Conservation (phyloP, 2,113 vertebrate genomes). For the Catharus minimus region DNA sequence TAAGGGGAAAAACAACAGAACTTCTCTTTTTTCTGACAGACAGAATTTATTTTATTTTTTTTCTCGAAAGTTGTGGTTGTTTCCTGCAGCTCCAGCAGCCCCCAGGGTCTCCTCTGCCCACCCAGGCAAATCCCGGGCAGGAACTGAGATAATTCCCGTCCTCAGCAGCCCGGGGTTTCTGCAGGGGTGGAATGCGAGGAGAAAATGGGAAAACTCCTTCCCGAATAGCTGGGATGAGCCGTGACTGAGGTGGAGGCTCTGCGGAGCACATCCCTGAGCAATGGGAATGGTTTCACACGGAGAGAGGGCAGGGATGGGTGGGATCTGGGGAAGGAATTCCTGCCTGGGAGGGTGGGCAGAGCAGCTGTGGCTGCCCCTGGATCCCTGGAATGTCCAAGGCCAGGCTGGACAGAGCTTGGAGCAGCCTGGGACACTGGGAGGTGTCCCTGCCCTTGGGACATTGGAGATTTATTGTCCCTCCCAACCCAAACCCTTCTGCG, state of each 20-base stretch:
- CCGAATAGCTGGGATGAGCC: fast-evolving
- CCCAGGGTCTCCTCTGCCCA: not conserved
- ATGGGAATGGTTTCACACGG: not conserved
- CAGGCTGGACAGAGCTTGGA: not conserved
- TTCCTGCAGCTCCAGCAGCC: not conserved
- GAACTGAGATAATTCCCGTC: not conserved
- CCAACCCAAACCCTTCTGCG: not conserved
- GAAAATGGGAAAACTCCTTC: not conserved
- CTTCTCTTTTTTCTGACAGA: not conserved
- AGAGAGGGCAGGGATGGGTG: fast-evolving
- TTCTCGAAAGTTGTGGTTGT: fast-evolving
- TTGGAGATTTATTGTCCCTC: not conserved
- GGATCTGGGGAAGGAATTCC: not conserved
- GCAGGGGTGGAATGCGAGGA: not conserved
- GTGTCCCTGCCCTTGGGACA: not conserved
- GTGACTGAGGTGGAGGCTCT: fast-evolving
- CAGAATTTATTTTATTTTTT: too few relatives aligned
- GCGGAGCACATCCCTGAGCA: not conserved
- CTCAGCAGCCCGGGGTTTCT: not conserved
- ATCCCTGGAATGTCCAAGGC: not conserved
- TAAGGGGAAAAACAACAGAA: not conserved
- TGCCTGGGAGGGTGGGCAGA: not conserved
- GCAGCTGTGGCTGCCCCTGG: not conserved
- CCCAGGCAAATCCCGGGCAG: not conserved
- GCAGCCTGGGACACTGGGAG: not conserved